Conservation (phyloP, 1,140 invertebrate genomes). For the Eriosoma lanigerum region DNA sequence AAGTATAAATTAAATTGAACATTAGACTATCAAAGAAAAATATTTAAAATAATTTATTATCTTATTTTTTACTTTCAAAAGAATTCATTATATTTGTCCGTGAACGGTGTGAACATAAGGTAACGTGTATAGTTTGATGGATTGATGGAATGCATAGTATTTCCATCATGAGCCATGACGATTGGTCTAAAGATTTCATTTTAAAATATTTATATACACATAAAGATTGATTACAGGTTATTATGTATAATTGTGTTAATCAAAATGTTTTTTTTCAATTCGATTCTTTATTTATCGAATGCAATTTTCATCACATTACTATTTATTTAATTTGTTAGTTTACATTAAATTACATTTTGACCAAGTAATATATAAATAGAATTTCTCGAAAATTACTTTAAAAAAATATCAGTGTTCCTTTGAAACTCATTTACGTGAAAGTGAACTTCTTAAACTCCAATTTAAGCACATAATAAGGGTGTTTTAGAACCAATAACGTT, state of each 20-base stretch:
- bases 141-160: background rate
- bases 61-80: slow-evolving; percentile 16
- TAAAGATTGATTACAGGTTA: background rate
- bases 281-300: background rate
- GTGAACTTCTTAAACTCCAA: too few species aligned
- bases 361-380: too few species aligned
- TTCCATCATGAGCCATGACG: too few species aligned
- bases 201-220: background rate
- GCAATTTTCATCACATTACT: too few species aligned
- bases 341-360: too few species aligned
- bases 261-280: background rate
- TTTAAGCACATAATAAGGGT: too few species aligned
- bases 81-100: background rate
- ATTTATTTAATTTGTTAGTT: too few species aligned
- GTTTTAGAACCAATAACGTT: too few species aligned
- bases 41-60: background rate
- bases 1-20: background rate
- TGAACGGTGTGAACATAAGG: background rate
- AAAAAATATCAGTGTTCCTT: too few species aligned
- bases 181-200: background rate
- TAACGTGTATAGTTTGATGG: background rate
- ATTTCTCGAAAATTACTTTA: too few species aligned
- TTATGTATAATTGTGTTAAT: background rate
- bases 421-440: too few species aligned
- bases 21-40: background rate